Conservation (phyloP, 2,113 vertebrate genomes). For the Gopherus flavomarginatus region DNA sequence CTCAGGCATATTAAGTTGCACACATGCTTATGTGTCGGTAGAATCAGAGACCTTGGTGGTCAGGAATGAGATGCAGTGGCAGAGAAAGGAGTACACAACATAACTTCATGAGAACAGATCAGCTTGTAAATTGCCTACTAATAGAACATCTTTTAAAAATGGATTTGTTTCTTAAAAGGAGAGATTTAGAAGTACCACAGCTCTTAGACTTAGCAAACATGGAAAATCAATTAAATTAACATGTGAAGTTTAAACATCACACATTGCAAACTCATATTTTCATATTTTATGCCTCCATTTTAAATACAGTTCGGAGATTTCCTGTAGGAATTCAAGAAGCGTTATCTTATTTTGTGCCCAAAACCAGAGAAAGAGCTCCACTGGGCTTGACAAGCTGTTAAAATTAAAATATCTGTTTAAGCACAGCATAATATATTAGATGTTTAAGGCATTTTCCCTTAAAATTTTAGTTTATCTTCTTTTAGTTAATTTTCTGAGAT, state of each 20-base stretch:
- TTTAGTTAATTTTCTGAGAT: conserved; percentile 87
- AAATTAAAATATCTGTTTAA: conserved; percentile 84
- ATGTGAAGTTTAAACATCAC: conserved; percentile 72
- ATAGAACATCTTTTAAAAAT: not conserved
- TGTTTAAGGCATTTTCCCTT: conserved; percentile 82
- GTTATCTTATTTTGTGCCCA: conserved; percentile 84
- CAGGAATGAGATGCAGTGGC: not conserved
- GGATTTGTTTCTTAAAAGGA: conserved; percentile 55
- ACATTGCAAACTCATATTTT: conserved; percentile 74
- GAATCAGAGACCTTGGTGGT: not conserved
- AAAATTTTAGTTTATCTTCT: conserved; percentile 83
- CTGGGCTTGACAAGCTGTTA: conserved; percentile 81
- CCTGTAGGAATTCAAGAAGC: conserved; percentile 78
- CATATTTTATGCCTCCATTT: conserved; percentile 78
- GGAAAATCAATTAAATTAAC: conserved; percentile 77
- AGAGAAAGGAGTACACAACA: not conserved
- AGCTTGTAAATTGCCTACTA: not conserved
- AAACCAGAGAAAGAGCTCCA: conserved; percentile 80
- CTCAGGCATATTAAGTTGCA: not conserved
- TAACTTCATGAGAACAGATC: not conserved
- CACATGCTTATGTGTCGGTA: not conserved
- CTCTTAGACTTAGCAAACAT: conserved; percentile 64
- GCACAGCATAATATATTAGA: conserved; percentile 81
- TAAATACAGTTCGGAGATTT: conserved; percentile 78
- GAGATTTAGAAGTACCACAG: conserved; percentile 66